These are phyloP conservation scores for Cassiopea andromeda DNA, from an alignment of 30 jellyfish, hydroid and myxozoan genomes.

Conservation along the genomic window DNA sequence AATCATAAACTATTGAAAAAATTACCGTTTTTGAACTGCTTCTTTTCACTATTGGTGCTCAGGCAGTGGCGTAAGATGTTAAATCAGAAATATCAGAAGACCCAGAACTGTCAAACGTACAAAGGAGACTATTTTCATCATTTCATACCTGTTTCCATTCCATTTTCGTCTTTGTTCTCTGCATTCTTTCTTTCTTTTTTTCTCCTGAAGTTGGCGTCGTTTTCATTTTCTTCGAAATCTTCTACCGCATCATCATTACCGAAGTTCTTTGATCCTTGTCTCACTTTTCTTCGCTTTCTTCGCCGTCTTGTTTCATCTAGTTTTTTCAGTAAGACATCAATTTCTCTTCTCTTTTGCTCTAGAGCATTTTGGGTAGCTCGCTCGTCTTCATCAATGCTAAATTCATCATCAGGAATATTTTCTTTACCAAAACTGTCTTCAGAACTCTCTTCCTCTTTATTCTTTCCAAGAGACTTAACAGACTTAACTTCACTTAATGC, in stretches of 20 bases:
- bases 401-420: constrained; percentile 6
- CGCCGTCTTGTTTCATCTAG: constrained; percentile 56
- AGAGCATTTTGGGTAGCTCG: constrained; percentile 50
- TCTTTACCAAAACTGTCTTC: not conserved
- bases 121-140: not conserved
- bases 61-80: not conserved
- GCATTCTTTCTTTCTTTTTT: not conserved
- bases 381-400: constrained; percentile 42
- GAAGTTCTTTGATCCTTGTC: constrained; percentile 3
- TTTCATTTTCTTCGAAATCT: constrained; percentile 31
- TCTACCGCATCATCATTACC: not conserved
- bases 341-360: constrained; percentile 55
- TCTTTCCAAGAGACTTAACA: not conserved
- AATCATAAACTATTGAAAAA: no score
- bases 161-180: not conserved
- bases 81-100: not conserved
- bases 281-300: constrained; percentile 42
- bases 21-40: no score
- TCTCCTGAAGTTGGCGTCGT: not conserved
- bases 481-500: not conserved
- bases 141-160: constrained; percentile 26
- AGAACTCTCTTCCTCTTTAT: not conserved
- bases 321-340: constrained; percentile 46
- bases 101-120: not conserved
- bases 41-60: no score